Conservation (phyloP, 2,888 invertebrate species). For the Phengaris arion region DNA sequence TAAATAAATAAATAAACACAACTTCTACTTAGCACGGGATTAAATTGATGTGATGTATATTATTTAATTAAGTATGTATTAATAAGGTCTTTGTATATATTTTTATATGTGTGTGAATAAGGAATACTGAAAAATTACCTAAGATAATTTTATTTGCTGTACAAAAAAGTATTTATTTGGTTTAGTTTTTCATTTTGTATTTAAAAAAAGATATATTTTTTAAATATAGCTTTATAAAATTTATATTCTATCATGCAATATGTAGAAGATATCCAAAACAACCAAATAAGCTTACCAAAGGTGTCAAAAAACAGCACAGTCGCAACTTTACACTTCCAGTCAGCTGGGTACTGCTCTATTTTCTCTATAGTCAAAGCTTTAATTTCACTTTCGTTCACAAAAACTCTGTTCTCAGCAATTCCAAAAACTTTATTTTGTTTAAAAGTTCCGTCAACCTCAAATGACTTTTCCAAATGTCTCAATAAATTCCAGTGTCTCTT, state of each 20-base stretch:
- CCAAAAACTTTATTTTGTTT: slow-evolving; percentile 77
- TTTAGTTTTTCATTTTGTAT: no score
- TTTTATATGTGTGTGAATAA: no score
- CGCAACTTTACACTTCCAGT: slow-evolving; percentile 79
- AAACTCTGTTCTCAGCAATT: slow-evolving; percentile 57
- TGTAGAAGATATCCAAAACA: background rate
- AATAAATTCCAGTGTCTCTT: slow-evolving; percentile 69
- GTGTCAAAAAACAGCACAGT: slow-evolving; percentile 78
- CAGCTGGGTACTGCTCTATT: slow-evolving; percentile 63
- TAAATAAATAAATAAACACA: no score
- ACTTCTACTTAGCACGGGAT: no score
- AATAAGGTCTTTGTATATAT: no score
- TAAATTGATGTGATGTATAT: no score
- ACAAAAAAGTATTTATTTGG: no score
- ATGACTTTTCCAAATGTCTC: slow-evolving; percentile 68
- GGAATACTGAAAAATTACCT: no score
- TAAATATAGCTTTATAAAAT: background rate
- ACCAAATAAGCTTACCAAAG: slow-evolving; percentile 67
- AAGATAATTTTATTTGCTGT: no score
- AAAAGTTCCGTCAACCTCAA: slow-evolving; percentile 69
- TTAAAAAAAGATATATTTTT: no score
- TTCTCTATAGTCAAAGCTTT: slow-evolving; percentile 72
- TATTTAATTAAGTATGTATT: no score
- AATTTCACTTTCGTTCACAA: slow-evolving; percentile 73
- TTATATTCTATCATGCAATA: background rate